Base-by-base conservation (phyloP, 2,888 invertebrate species). In the Strigamia maritima region DNA sequence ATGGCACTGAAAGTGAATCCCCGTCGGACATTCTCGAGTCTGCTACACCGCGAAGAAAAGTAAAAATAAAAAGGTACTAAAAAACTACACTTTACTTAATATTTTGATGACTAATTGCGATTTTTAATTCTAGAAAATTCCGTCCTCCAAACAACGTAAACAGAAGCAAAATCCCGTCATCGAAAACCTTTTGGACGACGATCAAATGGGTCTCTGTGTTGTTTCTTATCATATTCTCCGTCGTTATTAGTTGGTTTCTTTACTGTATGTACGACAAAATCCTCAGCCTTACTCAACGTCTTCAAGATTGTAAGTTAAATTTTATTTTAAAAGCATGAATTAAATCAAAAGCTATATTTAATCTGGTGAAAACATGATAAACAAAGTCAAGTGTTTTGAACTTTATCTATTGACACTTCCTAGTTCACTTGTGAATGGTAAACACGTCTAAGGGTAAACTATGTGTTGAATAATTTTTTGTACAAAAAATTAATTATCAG, bases 1-100 rank as follows among this genome's bases (percentile, higher is more conserved):
- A 65, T 26, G 44, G 78, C n/a, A 74, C 78, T 4, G 78, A 65
- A 10, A 80, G 80, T 78, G 80, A 80, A 26, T 80, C 80, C 14
- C 78, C 78, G 19, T 78, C 80, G 8, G 80, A 80, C 12, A 78
- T 80, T 8, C 78, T 75, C 2, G 78, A 78, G 22, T 77, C 74
- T 14, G 70, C 24, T 12, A 26, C 78, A 28, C 80, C 80, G 19
- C 79, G 65, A 49, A 19, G 80, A n/a, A 80, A 80, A 80, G 75
- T 80, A 7, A 80, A 80, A 49, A 75, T 78, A 28, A 80, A 80
- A 75, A 77, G 70, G 80, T 78, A 78, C 24, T 3, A 19, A n/a
- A 19, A 49, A 60, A 2, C 10, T 40, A n/a, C 22, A 40, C 31
- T 78, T 60, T 22, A 60, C 2, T 2, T n/a, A 49, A n/a, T n/a